A percentile compares a stretch with the other conserved stretches of the same genome.
Evolutionary conservation across 2,797 vertebrate genomes (phyloP).

Genomic region (Kryptolebias ocellatus): DNA sequence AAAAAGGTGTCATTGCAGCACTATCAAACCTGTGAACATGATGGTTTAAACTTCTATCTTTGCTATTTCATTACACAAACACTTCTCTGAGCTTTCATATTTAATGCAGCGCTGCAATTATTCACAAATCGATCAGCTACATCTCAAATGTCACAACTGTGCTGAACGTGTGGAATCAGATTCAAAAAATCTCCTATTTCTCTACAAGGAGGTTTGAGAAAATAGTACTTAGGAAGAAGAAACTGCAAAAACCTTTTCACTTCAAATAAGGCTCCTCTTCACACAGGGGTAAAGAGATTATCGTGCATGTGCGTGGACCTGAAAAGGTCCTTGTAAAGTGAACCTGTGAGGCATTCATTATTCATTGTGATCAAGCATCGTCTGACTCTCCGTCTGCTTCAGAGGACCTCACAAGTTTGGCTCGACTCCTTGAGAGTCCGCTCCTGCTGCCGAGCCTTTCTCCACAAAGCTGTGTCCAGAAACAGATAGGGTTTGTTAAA

Average conservation of each 20-base stretch:
- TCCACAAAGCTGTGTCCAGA: slow-evolving; percentile 84
- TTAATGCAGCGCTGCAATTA: too few species aligned
- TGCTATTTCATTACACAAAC: too few species aligned
- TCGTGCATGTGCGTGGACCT: slow-evolving; percentile 62
- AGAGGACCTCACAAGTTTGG: slow-evolving; percentile 68
- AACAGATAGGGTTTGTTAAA: slow-evolving; percentile 82
- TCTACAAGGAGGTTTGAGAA: neutral
- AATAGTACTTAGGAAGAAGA: slow-evolving; percentile 22
- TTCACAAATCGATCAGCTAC: too few species aligned
- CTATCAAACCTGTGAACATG: too few species aligned
- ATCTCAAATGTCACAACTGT: neutral
- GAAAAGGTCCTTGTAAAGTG: slow-evolving; percentile 81
- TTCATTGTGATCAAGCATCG: slow-evolving; percentile 77
- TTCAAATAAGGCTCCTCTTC: slow-evolving; percentile 16
- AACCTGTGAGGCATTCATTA: slow-evolving; percentile 78
- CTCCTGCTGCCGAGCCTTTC: slow-evolving; percentile 81
- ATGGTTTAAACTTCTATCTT: too few species aligned
- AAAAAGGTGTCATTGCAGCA: too few species aligned
- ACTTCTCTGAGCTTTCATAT: too few species aligned
- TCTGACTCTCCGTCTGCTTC: slow-evolving; percentile 72
- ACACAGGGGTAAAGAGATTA: slow-evolving; percentile 65
- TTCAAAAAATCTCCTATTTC: neutral
- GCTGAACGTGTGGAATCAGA: too few species aligned
- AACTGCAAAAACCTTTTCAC: slow-evolving; percentile 7
- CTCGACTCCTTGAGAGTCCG: slow-evolving; percentile 58